Evolutionary conservation across 2,888 invertebrate genomes (phyloP), one percentile per base, ranked within the genome.

Genomic region (Amphipoea oculea): DNA sequence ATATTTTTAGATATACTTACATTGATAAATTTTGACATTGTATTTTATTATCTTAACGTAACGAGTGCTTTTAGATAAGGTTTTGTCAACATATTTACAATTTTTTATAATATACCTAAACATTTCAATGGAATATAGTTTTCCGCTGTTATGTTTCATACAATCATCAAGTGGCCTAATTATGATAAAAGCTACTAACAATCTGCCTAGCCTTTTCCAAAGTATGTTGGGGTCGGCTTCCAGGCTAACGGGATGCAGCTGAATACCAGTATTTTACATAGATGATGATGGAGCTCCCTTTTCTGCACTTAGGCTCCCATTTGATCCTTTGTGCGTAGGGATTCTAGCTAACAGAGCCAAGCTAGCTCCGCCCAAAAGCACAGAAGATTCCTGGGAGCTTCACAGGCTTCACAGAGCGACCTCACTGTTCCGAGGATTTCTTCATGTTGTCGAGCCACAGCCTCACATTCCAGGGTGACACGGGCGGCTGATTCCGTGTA

Each of bases 51-150:
- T 80, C 73, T 66, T 70, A 29, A 70, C 36, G 42, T 60, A 57
- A 71, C 68, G 66, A 73, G 57, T 48, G 17, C 20, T 70, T 57
- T 17, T n/a, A n/a, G 82, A 84, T 86, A 84, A 86, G 48, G 17
- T 72, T 20, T 65, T 60, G 17, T 84, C 45, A 79, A 82, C 66
- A 83, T 4, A 45, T 81, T 40, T 36, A 1, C 17, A 62, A 1
- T 70, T 45, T 54, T 78, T 66, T 29, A n/a, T n/a, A n/a, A 29
- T 62, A n/a, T 36, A 51, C 45, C 42, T 51, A 51, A 11, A 29
- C 1, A 29, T 68, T 76, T 76, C 4, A n/a, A 54, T 76, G 23
- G 12, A 54, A 45, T 40, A n/a, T 36, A 45, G 23, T n/a, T 40
- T 40, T 5, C 40, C 7, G 20, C n/a, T 73, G 2, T n/a, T 29